Evolutionary conservation across 2,797 vertebrate species (phyloP), one percentile per base, ranked within the genome.

Genomic region (Lagocephalus sceleratus): DNA sequence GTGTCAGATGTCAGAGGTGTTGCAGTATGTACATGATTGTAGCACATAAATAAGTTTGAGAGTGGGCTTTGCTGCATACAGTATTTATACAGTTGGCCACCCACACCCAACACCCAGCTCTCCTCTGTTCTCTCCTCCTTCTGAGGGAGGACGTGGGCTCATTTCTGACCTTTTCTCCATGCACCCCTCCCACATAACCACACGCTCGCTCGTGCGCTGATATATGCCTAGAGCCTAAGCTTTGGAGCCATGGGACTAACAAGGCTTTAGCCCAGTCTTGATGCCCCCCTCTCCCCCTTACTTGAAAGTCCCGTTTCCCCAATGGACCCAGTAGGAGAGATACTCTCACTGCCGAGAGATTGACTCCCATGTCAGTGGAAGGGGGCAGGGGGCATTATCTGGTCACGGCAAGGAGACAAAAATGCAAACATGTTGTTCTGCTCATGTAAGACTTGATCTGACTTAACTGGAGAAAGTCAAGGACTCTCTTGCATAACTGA

Each of bases 161-260:
- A 66, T 69, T 79, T 71, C 81, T 85, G 85, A 88, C 85, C 87
- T 88, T 76, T 35, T 80, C 52, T 3, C 12, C 47, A 73, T 66
- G 55, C 82, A 78, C 44, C 52, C 73, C 72, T 82, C 86, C 83
- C 57, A 86, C 84, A 68, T 73, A 59, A 66, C 55, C 57, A 60
- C 65, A 49, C 79, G 48, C 42, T 50, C 60, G 20, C 66, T 50
- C 70, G 54, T 42, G 47, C 45, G 26, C 62, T 44, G 22, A 50
- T 41, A 8, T 25, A 39, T 32, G 35, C 59, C 54, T 5, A 48
- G 38, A 49, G 53, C 67, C 45, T 75, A 75, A 79, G 81, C 68
- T 74, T 47, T 2, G 19, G 68, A 68, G 70, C 73, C 77, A 12
- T 39, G 78, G 70, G 82, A 81, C 60, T 67, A 5, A 0, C 16